Percentiles rank a stretch among this genome's conserved stretches.
Evolutionary conservation across 2,113 vertebrate species (phyloP).

Genomic region (Stegostoma tigrinum): DNA sequence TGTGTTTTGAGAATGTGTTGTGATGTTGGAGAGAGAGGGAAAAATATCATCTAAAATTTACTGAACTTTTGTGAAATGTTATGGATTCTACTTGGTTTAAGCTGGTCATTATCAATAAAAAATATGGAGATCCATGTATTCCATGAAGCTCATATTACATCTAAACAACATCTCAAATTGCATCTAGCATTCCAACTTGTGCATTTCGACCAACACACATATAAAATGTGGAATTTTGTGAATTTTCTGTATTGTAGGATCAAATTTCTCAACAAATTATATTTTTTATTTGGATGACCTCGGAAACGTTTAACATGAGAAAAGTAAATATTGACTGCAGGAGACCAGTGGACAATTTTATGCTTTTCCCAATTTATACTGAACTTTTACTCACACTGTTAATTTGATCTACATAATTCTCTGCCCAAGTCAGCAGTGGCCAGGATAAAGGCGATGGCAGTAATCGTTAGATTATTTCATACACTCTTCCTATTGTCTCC

Average conservation of each 20-base stretch:
- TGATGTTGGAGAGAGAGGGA: background rate
- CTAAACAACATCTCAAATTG: too few species aligned
- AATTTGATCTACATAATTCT: background rate
- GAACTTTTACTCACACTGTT: background rate
- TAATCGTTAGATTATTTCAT: background rate
- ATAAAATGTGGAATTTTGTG: too few species aligned
- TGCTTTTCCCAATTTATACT: background rate
- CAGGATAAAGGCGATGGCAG: background rate
- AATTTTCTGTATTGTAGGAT: too few species aligned
- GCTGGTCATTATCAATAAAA: background rate
- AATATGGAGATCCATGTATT: background rate
- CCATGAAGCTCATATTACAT: background rate
- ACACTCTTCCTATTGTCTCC: background rate
- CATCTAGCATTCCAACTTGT: too few species aligned
- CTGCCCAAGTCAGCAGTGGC: background rate
- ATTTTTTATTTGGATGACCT: too few species aligned
- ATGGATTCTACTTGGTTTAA: background rate
- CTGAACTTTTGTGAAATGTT: too few species aligned
- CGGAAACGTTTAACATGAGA: too few species aligned
- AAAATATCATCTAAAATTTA: background rate
- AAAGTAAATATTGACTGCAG: too few species aligned
- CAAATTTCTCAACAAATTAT: too few species aligned
- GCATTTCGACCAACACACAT: too few species aligned
- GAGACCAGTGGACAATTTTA: background rate
- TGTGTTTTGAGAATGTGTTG: background rate